phyloP scores from a whole-genome alignment of 2,113 vertebrate species.

The Leptobrachium ailaonicum region DNA sequence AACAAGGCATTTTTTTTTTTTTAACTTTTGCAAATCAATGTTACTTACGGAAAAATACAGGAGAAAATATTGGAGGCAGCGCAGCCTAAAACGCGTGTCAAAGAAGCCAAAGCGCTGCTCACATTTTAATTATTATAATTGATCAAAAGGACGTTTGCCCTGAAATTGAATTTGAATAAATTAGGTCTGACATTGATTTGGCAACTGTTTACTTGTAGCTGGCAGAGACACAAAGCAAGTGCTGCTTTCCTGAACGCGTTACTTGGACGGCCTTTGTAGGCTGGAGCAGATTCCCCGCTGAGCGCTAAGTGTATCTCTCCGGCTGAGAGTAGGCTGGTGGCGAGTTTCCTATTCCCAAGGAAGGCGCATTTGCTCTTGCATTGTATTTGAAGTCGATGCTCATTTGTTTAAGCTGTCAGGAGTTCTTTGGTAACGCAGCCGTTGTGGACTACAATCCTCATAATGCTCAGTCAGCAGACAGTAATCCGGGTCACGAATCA shows the following conservation, averaged over 20 bases:
- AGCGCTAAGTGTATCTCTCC: conserved; percentile 24
- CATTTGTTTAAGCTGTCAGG: conserved; percentile 46
- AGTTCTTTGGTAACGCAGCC: not conserved
- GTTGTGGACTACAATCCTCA: no score
- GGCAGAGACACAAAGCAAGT: conserved; percentile 40
- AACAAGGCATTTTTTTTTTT: conserved; percentile 14
- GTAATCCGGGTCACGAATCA: no score
- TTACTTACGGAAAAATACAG: conserved; percentile 50
- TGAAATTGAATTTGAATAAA: conserved; percentile 58
- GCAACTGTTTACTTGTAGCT: conserved; percentile 49
- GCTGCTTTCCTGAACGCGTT: conserved; percentile 47
- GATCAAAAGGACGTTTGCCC: conserved; percentile 58
- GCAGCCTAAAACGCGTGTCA: conserved; percentile 50
- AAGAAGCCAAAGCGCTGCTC: conserved; percentile 48
- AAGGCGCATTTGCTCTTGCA: conserved; percentile 42
- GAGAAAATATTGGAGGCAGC: conserved; percentile 26
- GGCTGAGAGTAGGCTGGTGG: conserved; percentile 9
- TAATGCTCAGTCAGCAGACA: no score
- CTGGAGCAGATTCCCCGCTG: conserved; percentile 53
- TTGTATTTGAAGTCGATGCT: conserved; percentile 46
- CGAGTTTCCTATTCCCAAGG: not conserved
- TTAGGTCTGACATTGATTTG: conserved; percentile 59
- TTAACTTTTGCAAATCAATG: conserved; percentile 46
- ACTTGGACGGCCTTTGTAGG: conserved; percentile 42
- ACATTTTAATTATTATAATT: conserved; percentile 57